Evolutionary conservation across 2,888 invertebrate genomes (phyloP), one percentile per base, ranked within the genome.

Genomic region (Aleiodes alternator): DNA sequence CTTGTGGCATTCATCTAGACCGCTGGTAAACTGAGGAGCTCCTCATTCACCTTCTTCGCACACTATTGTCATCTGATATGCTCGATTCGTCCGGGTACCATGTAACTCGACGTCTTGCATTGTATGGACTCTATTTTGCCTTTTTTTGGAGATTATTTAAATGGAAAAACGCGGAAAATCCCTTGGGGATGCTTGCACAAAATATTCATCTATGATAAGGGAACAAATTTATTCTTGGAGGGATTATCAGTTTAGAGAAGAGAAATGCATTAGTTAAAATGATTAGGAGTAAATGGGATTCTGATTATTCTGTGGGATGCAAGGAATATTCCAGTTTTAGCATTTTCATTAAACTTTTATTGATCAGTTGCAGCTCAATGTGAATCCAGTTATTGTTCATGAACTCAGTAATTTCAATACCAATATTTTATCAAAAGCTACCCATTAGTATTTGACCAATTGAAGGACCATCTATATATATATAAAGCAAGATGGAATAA

Each of bases 401-500:
- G 38, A 4, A 5, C 51, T 16, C 3, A 68, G 50, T 31, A 29
- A 53, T 69, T 69, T 31, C 16, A 56, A 69, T 56, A 16, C 43
- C 61, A 23, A 61, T 61, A 61, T 61, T 61, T 61, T 43, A 61
- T 61, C 38, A 43, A 38, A 61, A 61, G 23, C 57, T 12, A 34
- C 8, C 61, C 16, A 61, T 38, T 16, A 61, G 38, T 38, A n/a
- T 23, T 53, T 69, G 55, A 55, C 56, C 34, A 53, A 55, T 43
- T 53, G 23, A 57, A 14, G 38, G 59, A 14, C 56, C 3, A 51
- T 72, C 7, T 48, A 43, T 59, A 29, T 43, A 55, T 56, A 56
- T 56, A 43, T 38, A 9, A 43, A 61, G 43, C 16, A 53, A 73
- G 64, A 70, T 81, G 80, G 82, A 86, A 87, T 87, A 87, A 87